Evolutionary conservation across 92 coral and sea anemone genomes (phyloP).

Genomic region (Umimayanthus kanabou): DNA sequence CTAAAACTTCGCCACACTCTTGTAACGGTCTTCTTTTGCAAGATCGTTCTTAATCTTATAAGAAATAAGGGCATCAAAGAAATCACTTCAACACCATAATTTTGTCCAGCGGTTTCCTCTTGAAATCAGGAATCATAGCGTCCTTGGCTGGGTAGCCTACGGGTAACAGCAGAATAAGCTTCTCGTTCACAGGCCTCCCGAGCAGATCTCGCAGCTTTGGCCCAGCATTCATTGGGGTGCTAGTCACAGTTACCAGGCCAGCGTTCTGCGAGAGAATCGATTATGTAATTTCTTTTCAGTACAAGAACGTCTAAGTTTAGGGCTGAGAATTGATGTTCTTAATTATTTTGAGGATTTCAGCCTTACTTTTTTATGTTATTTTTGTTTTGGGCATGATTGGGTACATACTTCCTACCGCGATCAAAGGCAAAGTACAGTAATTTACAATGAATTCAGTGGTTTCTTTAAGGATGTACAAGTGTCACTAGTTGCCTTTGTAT

Average conservation of each 20-base stretch:
- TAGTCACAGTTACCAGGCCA: slow-evolving; percentile 94
- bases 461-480: too few relatives aligned
- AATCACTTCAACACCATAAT: slow-evolving; percentile 68
- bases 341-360: too few relatives aligned
- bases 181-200: slow-evolving; percentile 86
- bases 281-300: background rate
- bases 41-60: background rate
- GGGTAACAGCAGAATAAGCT: slow-evolving; percentile 83
- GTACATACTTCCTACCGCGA: too few relatives aligned
- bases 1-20: too few relatives aligned
- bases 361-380: too few relatives aligned
- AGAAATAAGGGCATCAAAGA: background rate
- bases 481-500: too few relatives aligned
- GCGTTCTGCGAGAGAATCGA: slow-evolving; percentile 61
- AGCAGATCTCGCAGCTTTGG: slow-evolving; percentile 78
- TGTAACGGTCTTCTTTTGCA: background rate
- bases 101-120: slow-evolving; percentile 75
- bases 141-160: slow-evolving; percentile 84
- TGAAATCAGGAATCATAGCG: slow-evolving; percentile 82
- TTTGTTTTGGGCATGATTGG: too few relatives aligned
- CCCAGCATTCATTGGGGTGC: slow-evolving; percentile 99
- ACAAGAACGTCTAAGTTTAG: too few relatives aligned
- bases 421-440: too few relatives aligned
- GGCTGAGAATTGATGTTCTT: too few relatives aligned
- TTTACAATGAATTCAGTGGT: too few relatives aligned